These are phyloP conservation scores for Danio albolineatus DNA, from an alignment of 2,797 vertebrate species.

Conservation along the genomic window DNA sequence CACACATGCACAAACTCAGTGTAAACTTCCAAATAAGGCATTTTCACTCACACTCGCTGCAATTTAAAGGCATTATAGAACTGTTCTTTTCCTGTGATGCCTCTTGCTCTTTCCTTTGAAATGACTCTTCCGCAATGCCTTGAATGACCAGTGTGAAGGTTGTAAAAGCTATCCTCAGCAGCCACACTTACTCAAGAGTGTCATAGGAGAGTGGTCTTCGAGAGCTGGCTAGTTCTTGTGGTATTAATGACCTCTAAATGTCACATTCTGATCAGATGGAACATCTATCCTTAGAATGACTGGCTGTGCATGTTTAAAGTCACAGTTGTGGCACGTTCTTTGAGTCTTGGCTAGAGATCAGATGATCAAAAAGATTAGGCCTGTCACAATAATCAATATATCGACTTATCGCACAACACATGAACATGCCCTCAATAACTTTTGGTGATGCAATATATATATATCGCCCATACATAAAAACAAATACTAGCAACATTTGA, in stretches of 20 bases:
- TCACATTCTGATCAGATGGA: conserved; percentile 26
- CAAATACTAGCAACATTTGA: no score
- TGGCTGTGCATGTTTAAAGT: conserved; percentile 21
- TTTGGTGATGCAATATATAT: no score
- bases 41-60: conserved; percentile 22
- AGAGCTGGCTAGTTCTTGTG: conserved; percentile 13
- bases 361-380: no score
- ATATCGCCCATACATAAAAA: no score
- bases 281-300: conserved; percentile 14
- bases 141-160: background rate
- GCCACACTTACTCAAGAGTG: background rate
- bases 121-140: background rate
- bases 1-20: background rate
- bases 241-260: conserved; percentile 44
- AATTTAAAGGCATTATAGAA: conserved; percentile 26
- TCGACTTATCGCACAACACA: no score
- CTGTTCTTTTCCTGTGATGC: background rate
- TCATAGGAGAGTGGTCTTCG: background rate
- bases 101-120: conserved; percentile 1
- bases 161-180: conserved; percentile 11
- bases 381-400: no score
- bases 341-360: background rate
- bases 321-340: conserved; percentile 8
- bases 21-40: background rate
- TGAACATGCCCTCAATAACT: no score